Evolutionary conservation across 1,140 invertebrate genomes (phyloP).

Genomic region (Chymomyza costata): DNA sequence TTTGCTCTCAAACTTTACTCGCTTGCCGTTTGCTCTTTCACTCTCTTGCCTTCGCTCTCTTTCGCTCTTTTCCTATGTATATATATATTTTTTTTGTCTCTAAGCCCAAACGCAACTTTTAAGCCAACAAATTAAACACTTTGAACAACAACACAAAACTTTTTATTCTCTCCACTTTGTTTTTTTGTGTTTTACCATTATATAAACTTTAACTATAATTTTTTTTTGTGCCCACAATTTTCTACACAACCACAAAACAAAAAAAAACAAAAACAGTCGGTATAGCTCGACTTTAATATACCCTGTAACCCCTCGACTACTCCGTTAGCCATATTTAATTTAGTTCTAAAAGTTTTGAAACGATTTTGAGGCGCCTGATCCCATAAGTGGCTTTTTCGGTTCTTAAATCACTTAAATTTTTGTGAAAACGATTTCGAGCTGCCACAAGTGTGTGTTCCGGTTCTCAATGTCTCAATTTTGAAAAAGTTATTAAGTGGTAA

Average conservation of each 20-base stretch:
- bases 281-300: no score
- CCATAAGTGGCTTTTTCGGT: no score
- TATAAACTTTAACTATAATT: conserved; percentile 43
- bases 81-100: no score
- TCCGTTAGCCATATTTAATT: no score
- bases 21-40: conserved; percentile 5
- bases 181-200: conserved; percentile 50
- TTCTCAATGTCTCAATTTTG: no score
- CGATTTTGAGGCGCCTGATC: no score
- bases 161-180: conserved; percentile 21
- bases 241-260: conserved; percentile 26
- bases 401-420: no score
- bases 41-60: conserved; percentile 27
- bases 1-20: conserved; percentile 31
- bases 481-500: no score
- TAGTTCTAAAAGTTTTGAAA: no score
- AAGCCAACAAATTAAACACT: conserved; percentile 71
- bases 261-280: conserved; percentile 23
- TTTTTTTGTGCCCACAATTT: conserved; percentile 17
- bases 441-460: no score
- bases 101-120: conserved; percentile 58
- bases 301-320: no score
- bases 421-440: no score
- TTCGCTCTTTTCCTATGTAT: conserved; percentile 36
- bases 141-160: conserved; percentile 59